A percentile compares a stretch with the other conserved stretches of the same genome.
Evolutionary conservation across 2,797 vertebrate genomes (phyloP).

Genomic region (Hoplostethus atlanticus): DNA sequence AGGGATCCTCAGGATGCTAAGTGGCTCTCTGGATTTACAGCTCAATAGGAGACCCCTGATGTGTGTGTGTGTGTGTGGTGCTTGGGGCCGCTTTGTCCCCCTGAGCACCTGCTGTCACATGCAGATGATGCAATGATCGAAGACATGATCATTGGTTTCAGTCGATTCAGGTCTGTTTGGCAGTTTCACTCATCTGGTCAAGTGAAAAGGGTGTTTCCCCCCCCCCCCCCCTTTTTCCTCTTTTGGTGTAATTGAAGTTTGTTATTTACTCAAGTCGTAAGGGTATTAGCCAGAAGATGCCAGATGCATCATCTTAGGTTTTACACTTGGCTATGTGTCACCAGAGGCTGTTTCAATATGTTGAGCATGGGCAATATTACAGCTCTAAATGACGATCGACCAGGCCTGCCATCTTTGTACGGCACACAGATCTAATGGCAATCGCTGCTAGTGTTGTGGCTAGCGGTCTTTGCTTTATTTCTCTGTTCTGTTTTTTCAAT

Average conservation of each 20-base stretch:
- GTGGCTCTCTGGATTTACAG: constrained; percentile 21
- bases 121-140: constrained; percentile 10
- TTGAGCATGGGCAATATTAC: too few species aligned
- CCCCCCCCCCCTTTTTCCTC: too few species aligned
- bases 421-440: not conserved
- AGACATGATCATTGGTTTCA: not conserved
- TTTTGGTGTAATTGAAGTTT: too few species aligned
- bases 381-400: not conserved
- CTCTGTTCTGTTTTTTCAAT: constrained; percentile 14
- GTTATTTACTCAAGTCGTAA: not conserved
- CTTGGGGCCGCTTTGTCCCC: not conserved
- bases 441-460: not conserved
- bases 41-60: not conserved
- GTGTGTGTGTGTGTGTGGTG: constrained; percentile 2
- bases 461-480: not conserved
- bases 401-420: not conserved
- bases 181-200: not conserved
- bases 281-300: not conserved
- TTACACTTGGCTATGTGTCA: not conserved
- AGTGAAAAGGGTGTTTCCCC: too few species aligned
- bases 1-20: constrained; percentile 21
- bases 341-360: not conserved
- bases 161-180: not conserved
- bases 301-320: not conserved
- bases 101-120: not conserved